These are phyloP conservation scores for Pyrrhosoma nymphula DNA, from an alignment of 2,888 invertebrate genomes.

Conservation along the genomic window DNA sequence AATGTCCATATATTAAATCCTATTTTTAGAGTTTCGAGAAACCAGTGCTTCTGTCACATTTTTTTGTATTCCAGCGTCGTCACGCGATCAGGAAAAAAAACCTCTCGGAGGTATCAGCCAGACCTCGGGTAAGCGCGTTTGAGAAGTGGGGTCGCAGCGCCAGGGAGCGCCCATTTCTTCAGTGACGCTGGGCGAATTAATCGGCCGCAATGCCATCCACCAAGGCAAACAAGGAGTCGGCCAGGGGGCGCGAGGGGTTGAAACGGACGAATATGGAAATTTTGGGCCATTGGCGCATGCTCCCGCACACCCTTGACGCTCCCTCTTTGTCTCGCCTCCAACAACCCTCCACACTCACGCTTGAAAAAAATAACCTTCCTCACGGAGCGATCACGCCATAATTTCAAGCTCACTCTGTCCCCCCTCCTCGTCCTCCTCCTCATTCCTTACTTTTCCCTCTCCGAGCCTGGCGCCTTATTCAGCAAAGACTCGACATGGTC, in stretches of 20 bases:
- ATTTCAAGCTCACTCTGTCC: background rate
- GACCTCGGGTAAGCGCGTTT: background rate
- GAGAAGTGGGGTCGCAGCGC: background rate
- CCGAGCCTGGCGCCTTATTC: background rate
- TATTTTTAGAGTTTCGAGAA: too few species aligned
- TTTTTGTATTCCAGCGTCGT: too few species aligned
- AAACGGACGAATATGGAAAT: background rate
- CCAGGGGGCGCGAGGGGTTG: background rate
- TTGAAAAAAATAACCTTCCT: background rate
- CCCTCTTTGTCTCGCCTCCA: background rate
- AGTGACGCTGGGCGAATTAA: background rate
- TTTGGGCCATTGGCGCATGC: background rate
- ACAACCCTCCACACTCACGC: background rate
- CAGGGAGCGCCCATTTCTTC: background rate
- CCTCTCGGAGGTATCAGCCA: too few species aligned
- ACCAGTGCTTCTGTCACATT: too few species aligned
- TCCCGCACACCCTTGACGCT: background rate
- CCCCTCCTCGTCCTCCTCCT: too few species aligned
- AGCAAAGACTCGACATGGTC: too few species aligned
- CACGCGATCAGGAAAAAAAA: too few species aligned
- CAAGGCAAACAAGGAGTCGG: background rate
- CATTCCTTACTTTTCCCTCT: background rate
- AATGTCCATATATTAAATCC: too few species aligned
- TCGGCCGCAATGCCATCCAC: slow-evolving; percentile 16
- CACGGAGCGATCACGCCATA: background rate